Conservation (phyloP, 2,888 invertebrate species). For the Podotricha telesiphe region DNA sequence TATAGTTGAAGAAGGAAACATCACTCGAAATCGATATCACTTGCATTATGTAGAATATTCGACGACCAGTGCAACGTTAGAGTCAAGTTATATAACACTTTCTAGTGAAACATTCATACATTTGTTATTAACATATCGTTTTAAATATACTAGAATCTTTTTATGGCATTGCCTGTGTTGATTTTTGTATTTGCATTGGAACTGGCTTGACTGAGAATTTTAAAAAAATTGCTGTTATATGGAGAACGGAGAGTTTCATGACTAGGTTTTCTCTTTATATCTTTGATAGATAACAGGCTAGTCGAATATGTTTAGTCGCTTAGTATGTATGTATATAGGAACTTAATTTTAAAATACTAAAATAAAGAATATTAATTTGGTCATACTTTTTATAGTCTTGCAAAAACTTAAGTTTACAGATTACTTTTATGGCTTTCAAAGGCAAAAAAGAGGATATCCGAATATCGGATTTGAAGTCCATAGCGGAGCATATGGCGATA, state of each 20-base stretch:
- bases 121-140: not conserved
- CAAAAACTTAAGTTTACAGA: too few relatives aligned
- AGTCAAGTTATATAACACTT: conserved; percentile 22
- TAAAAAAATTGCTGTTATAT: too few relatives aligned
- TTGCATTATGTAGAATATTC: conserved; percentile 38
- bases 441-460: conserved; percentile 10
- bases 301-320: too few relatives aligned
- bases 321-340: too few relatives aligned
- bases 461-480: conserved; percentile 1
- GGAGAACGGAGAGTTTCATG: too few relatives aligned
- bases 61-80: conserved; percentile 13
- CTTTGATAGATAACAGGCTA: too few relatives aligned
- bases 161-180: too few relatives aligned
- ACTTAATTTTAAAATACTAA: not conserved
- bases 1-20: conserved; percentile 24
- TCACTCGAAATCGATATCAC: conserved; percentile 39
- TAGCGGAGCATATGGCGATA: conserved; percentile 12
- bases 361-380: not conserved
- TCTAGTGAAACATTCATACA: too few relatives aligned
- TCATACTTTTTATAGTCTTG: not conserved
- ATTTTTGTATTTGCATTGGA: too few relatives aligned
- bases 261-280: too few relatives aligned
- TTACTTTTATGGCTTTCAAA: conserved; percentile 10
- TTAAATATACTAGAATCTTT: too few relatives aligned
- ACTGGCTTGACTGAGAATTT: too few relatives aligned